A percentile compares a stretch with the other conserved stretches of the same genome.
Conservation (phyloP, 2,113 vertebrate species). For the Hipposideros armiger region DNA sequence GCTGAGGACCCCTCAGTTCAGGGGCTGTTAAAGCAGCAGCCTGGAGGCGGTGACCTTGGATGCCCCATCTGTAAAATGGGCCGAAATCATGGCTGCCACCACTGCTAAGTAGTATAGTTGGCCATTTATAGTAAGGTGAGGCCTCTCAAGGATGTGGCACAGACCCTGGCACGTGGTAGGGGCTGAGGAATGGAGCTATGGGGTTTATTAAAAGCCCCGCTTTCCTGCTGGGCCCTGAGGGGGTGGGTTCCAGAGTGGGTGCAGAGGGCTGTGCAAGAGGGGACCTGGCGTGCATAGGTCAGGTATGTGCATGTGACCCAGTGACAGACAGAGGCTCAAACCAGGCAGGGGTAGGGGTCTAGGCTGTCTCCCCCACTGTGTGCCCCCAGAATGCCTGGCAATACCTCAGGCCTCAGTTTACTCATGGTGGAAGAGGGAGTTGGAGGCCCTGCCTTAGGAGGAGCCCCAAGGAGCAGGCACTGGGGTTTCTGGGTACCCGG, state of each 20-base stretch:
- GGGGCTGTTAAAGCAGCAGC: not conserved
- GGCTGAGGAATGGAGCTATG: not conserved
- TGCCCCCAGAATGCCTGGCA: not conserved
- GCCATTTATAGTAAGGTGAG: fast-evolving
- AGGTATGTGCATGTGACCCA: too few relatives aligned
- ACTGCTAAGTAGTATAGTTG: fast-evolving
- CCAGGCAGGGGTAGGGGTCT: not conserved
- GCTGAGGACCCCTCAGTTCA: not conserved
- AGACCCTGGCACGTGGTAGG: not conserved
- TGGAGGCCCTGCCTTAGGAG: not conserved
- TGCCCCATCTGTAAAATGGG: not conserved
- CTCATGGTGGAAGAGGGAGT: not conserved
- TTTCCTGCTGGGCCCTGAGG: not conserved
- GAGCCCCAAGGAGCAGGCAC: not conserved
- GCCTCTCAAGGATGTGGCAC: fast-evolving
- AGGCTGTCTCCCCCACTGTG: not conserved
- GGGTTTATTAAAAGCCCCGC: not conserved
- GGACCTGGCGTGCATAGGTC: too few relatives aligned
- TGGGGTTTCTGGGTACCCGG: not conserved
- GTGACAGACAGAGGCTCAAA: not conserved
- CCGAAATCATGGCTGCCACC: too few relatives aligned
- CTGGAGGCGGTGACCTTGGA: not conserved
- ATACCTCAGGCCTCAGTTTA: not conserved
- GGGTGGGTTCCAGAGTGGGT: not conserved
- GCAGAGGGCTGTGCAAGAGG: too few relatives aligned